These are phyloP conservation scores for Hydroisotoma schaefferi DNA, from an alignment of 2,888 invertebrate genomes.

Conservation along the genomic window DNA sequence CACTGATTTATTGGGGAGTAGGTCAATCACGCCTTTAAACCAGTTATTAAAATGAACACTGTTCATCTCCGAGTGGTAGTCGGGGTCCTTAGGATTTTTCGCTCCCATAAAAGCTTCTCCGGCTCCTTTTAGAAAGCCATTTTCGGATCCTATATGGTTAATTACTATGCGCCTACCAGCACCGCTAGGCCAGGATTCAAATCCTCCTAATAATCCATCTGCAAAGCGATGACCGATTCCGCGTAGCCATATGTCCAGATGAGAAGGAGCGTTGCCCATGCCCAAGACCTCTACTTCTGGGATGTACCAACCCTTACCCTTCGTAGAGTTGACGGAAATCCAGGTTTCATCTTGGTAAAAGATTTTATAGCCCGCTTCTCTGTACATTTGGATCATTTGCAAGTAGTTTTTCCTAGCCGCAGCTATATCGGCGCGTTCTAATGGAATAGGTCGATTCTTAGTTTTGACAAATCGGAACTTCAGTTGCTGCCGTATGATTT, in stretches of 20 bases:
- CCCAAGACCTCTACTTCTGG: not conserved
- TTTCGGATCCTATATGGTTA: slow-evolving; percentile 2
- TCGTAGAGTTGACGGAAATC: not conserved
- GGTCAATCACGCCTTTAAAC: not conserved
- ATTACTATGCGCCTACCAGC: slow-evolving; percentile 11
- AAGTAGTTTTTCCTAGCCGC: not conserved
- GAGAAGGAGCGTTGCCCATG: not conserved
- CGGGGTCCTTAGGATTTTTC: not conserved
- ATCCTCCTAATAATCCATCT: not conserved
- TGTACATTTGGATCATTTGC: not conserved
- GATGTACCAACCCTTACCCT: not conserved
- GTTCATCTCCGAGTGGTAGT: slow-evolving; percentile 19
- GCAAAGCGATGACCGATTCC: slow-evolving; percentile 11
- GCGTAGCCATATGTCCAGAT: slow-evolving; percentile 1
- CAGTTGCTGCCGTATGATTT: not conserved
- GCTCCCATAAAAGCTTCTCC: not conserved
- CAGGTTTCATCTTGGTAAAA: not conserved
- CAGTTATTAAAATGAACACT: slow-evolving; percentile 10
- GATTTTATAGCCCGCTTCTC: not conserved
- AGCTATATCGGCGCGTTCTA: not conserved
- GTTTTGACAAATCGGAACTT: not conserved
- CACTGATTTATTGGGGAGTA: slow-evolving; percentile 7
- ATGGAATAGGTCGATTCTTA: not conserved
- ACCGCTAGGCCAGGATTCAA: slow-evolving; percentile 3
- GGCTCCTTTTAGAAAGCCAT: not conserved